Percentiles rank a stretch among this genome's conserved stretches.
phyloP scores from a whole-genome alignment of 2,797 vertebrate genomes.

The Fistularia commersonii region DNA sequence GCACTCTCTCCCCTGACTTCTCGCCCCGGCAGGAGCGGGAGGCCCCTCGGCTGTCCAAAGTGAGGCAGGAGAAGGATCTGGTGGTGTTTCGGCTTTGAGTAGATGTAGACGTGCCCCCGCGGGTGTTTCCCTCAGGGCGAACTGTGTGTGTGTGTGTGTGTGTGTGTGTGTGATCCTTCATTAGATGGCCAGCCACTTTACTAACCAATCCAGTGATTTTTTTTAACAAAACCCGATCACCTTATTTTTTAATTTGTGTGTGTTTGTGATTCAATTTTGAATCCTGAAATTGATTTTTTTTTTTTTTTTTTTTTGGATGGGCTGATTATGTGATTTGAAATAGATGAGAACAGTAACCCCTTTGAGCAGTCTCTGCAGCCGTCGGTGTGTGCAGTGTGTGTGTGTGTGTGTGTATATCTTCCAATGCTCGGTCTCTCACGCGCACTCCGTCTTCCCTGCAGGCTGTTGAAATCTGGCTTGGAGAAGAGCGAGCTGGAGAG shows the following conservation, averaged over 20 bases:
- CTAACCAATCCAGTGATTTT: no score
- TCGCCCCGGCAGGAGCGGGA: constrained; percentile 56
- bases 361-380: no score
- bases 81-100: constrained; percentile 45
- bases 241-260: no score
- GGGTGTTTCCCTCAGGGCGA: constrained; percentile 14
- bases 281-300: no score
- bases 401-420: no score
- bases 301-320: no score
- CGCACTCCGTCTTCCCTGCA: constrained; percentile 42
- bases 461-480: constrained; percentile 80
- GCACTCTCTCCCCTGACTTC: constrained; percentile 49
- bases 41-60: constrained; percentile 49
- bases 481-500: constrained; percentile 83
- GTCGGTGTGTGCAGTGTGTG: no score
- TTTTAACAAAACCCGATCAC: no score
- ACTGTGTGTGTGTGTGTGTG: constrained; percentile 12
- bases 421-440: constrained; percentile 5
- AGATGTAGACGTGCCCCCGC: constrained; percentile 28
- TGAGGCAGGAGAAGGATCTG: constrained; percentile 59
- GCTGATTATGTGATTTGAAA: no score
- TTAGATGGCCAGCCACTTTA: no score
- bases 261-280: no score
- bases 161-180: not conserved
- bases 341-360: no score